Conservation (phyloP, 2,888 invertebrate genomes). For the Pristionchus japonicus region DNA sequence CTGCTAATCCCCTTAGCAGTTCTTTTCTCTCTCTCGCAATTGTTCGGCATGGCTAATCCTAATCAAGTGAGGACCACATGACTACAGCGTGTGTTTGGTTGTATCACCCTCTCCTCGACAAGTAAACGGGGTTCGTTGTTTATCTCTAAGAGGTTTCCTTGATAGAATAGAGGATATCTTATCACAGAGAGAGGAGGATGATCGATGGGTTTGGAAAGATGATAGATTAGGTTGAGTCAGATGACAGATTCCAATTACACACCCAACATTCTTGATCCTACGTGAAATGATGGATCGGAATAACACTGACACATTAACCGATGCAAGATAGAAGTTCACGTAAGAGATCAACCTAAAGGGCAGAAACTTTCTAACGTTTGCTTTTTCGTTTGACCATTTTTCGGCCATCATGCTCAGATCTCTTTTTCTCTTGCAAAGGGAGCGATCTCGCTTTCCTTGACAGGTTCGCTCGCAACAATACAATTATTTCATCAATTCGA, state of each 20-base stretch:
- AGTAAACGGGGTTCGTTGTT: not conserved
- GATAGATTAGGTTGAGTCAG: not conserved
- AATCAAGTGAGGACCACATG: not conserved
- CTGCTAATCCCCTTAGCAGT: not conserved
- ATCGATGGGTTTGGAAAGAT: constrained; percentile 32
- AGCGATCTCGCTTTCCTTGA: not conserved
- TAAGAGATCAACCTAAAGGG: not conserved
- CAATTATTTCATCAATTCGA: not conserved
- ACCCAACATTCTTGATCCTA: constrained; percentile 23
- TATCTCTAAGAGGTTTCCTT: not conserved
- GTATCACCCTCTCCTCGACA: not conserved
- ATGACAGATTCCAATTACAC: constrained; percentile 23
- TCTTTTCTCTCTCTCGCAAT: not conserved
- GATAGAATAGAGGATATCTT: constrained; percentile 26
- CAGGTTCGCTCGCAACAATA: not conserved
- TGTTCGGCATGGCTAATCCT: not conserved
- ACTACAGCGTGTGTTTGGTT: not conserved
- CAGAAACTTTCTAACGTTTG: not conserved
- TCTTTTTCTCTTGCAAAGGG: not conserved
- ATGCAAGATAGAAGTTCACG: not conserved
- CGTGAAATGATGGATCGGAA: not conserved
- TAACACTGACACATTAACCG: not conserved
- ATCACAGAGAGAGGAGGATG: constrained; percentile 1
- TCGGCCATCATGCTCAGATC: not conserved
- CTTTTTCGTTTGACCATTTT: not conserved